Evolutionary conservation across 2,113 vertebrate genomes (phyloP).

Genomic region (Rissa tridactyla): DNA sequence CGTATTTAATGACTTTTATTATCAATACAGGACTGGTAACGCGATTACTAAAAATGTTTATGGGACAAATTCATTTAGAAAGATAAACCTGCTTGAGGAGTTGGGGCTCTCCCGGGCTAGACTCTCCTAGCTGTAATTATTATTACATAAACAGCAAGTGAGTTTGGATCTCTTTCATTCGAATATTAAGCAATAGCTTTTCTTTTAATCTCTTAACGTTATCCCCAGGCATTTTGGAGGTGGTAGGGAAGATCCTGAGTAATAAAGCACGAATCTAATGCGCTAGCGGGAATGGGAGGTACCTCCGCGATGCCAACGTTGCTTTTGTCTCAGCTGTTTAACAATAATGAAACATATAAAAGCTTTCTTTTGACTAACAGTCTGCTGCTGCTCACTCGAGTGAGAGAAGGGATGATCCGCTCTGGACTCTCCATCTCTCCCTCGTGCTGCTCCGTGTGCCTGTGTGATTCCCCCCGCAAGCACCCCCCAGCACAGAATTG

Average conservation of each 20-base stretch:
- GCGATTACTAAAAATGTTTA: not conserved
- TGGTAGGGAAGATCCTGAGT: not conserved
- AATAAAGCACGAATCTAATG: not conserved
- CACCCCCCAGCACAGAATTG: not conserved
- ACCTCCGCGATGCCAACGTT: not conserved
- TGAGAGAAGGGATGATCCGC: not conserved
- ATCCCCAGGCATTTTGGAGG: not conserved
- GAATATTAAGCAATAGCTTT: constrained; percentile 26
- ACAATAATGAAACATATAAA: not conserved
- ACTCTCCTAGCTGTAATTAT: not conserved
- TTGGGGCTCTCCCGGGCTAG: not conserved
- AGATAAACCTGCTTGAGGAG: not conserved
- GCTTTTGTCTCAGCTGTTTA: not conserved
- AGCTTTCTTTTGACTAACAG: not conserved
- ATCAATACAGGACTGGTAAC: not conserved
- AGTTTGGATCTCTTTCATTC: not conserved
- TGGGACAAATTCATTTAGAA: not conserved
- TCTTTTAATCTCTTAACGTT: constrained; percentile 25
- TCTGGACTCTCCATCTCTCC: not conserved
- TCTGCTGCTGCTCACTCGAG: not conserved
- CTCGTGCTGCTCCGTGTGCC: not conserved
- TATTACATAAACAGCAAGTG: not conserved
- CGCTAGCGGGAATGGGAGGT: not conserved
- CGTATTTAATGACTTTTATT: not conserved
- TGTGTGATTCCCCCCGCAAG: not conserved